Percentiles rank a stretch among this genome's conserved stretches.
These are phyloP conservation scores for Tortricodes alternella DNA, from an alignment of 2,888 invertebrate genomes.

Conservation along the genomic window DNA sequence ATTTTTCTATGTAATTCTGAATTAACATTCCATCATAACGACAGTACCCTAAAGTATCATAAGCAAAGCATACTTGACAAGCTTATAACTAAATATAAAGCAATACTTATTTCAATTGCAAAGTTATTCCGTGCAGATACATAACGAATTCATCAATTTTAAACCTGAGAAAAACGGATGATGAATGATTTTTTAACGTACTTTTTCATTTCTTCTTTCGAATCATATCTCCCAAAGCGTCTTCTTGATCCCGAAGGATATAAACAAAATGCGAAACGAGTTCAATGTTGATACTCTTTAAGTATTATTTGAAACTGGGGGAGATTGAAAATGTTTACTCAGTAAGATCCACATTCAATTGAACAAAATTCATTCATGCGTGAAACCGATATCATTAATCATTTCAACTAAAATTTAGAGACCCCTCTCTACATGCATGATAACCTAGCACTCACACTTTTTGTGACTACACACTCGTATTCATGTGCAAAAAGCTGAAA, in stretches of 20 bases:
- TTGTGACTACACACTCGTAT: slow-evolving; percentile 12
- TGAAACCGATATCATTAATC: slow-evolving; percentile 73
- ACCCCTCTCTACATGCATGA: slow-evolving; percentile 30
- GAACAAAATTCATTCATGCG: slow-evolving; percentile 66
- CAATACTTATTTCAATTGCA: neutral
- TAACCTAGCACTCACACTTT: slow-evolving; percentile 22
- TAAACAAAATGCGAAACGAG: slow-evolving; percentile 51
- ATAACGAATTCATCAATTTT: slow-evolving; percentile 19
- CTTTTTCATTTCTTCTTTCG: slow-evolving; percentile 53
- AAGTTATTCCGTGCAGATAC: slow-evolving; percentile 11
- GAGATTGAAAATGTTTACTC: slow-evolving; percentile 60
- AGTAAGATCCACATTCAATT: slow-evolving; percentile 65
- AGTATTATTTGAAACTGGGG: slow-evolving; percentile 60
- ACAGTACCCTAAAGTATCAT: neutral
- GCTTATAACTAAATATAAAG: neutral
- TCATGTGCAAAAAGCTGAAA: slow-evolving; percentile 16
- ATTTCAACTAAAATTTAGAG: slow-evolving; percentile 59
- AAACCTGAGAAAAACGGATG: slow-evolving; percentile 22
- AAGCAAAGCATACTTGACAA: neutral
- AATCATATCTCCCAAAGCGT: slow-evolving; percentile 29
- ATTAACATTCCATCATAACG: neutral
- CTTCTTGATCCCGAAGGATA: slow-evolving; percentile 53
- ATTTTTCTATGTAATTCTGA: slow-evolving; percentile 1
- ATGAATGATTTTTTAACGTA: slow-evolving; percentile 41
- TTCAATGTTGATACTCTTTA: slow-evolving; percentile 54